Conservation (phyloP, 2,113 vertebrate species). For the Python bivittatus region DNA sequence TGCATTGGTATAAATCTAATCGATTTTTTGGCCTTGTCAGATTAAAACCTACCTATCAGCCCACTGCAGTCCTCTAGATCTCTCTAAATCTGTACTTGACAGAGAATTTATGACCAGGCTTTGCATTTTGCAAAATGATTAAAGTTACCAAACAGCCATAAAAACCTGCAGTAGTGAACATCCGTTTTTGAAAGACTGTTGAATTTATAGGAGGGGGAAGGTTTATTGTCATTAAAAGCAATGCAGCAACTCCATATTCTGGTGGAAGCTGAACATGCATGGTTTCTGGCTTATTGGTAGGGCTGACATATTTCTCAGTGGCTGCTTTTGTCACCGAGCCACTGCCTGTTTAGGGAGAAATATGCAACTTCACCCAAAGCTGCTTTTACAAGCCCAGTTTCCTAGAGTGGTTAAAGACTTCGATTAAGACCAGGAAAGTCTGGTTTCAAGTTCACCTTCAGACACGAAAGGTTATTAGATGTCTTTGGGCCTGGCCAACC, state of each 20-base stretch:
- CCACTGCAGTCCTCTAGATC: conserved; percentile 76
- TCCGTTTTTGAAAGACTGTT: conserved; percentile 75
- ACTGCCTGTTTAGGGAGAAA: background rate
- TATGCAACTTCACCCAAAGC: background rate
- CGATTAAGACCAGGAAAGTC: background rate
- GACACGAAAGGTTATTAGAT: background rate
- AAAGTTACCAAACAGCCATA: conserved; percentile 83
- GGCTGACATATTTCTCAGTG: conserved; percentile 78
- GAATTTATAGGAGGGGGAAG: conserved; percentile 84
- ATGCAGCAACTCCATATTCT: conserved; percentile 72
- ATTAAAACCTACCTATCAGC: conserved; percentile 83
- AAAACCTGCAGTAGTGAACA: conserved; percentile 79
- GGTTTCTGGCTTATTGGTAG: conserved; percentile 72
- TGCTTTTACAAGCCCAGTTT: background rate
- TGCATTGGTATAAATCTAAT: conserved; percentile 78
- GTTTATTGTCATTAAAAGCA: conserved; percentile 80
- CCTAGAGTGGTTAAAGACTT: background rate
- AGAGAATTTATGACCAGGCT: conserved; percentile 80
- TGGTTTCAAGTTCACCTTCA: background rate
- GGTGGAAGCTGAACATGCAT: conserved; percentile 58
- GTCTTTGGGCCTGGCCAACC: background rate
- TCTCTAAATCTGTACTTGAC: conserved; percentile 79
- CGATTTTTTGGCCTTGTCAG: conserved; percentile 76
- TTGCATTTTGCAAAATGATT: conserved; percentile 82
- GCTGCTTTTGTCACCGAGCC: conserved; percentile 59